Evolutionary conservation across 2,113 vertebrate genomes (phyloP).

Genomic region (Gadus chalcogrammus): DNA sequence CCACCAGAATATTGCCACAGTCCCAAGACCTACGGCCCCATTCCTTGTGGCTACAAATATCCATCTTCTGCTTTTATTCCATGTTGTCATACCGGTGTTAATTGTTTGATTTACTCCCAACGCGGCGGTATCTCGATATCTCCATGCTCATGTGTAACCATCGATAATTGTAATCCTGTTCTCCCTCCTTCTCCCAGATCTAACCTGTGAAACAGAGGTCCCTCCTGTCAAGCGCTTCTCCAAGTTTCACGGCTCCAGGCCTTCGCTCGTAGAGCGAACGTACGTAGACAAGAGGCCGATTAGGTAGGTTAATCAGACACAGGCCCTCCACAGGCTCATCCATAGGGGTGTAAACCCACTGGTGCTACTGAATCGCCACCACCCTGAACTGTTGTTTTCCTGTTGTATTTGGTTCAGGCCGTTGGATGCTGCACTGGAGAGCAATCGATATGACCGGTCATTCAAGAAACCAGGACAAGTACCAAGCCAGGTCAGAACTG

Average conservation of each 20-base stretch:
- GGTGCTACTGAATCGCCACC: neutral
- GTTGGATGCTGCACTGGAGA: constrained; percentile 43
- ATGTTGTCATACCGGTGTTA: neutral
- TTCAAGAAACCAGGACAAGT: constrained; percentile 52
- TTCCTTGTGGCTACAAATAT: neutral
- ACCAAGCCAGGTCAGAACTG: constrained; percentile 43
- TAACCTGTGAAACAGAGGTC: constrained; percentile 35
- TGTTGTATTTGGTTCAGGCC: constrained; percentile 40
- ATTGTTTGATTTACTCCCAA: neutral
- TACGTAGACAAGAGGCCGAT: constrained; percentile 45
- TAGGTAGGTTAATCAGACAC: constrained; percentile 28
- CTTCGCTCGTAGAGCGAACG: constrained; percentile 2
- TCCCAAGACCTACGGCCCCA: no score
- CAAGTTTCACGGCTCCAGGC: constrained; percentile 44
- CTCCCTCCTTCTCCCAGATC: constrained; percentile 28
- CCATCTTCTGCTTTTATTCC: neutral
- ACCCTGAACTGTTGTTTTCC: neutral
- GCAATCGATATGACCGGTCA: constrained; percentile 41
- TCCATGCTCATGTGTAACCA: neutral
- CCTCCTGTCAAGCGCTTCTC: constrained; percentile 45
- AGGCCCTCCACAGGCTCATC: neutral
- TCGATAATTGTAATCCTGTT: neutral
- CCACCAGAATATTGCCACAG: no score
- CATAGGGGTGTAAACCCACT: neutral
- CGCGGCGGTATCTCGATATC: no score